Base-by-base conservation (phyloP, 1,140 invertebrate genomes). In the Trichonephila inaurata region DNA sequence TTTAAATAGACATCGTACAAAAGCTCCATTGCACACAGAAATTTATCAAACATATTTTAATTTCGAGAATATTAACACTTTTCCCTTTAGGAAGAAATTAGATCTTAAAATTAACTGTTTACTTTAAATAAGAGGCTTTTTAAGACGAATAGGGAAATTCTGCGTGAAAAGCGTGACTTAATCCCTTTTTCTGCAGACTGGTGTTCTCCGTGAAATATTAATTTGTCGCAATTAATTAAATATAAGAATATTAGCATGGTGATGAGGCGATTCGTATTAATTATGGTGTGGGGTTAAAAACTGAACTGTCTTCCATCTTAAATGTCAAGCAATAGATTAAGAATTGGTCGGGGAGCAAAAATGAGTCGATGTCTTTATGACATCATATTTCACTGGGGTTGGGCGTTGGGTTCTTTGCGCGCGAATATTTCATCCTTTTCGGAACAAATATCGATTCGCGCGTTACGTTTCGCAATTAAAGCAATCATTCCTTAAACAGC, bases 191-290 rank as follows among this genome's bases (percentile, higher is more conserved):
- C 24, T 18, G 6, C 72, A 18, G 72, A 77, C 24, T 7, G 1
- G 72, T 14, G 24, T 69, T 89, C n/a, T 33, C 16, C 10, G 51
- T 91, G 89, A 82, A 91, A 77, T 91, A 91, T 82, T 82, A 91
- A 91, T 91, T 91, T 91, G 89, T 91, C 40, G 66, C 89, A 82
- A 91, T 91, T 91, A 91, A 91, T 91, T 91, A 91, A 91, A 82
- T 61, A 66, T 58, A 91, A 51, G 89, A 91, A 81, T 91, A 91
- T 91, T 91, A 77, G 72, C 89, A 82, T 77, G 89, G 2, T 64
- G 89, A 91, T 91, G 69, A 91, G 89, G 44, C 18, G 89, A 91
- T 91, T 91, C 28, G 61, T 91, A 91, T 91, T 91, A 91, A 91
- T 91, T 91, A 91, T n/a, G 44, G 33, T 40, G 28, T 18, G 12